Evolutionary conservation across 2,888 invertebrate species (phyloP), one percentile per base, ranked within the genome.

Genomic region (Thymelicus acteon): DNA sequence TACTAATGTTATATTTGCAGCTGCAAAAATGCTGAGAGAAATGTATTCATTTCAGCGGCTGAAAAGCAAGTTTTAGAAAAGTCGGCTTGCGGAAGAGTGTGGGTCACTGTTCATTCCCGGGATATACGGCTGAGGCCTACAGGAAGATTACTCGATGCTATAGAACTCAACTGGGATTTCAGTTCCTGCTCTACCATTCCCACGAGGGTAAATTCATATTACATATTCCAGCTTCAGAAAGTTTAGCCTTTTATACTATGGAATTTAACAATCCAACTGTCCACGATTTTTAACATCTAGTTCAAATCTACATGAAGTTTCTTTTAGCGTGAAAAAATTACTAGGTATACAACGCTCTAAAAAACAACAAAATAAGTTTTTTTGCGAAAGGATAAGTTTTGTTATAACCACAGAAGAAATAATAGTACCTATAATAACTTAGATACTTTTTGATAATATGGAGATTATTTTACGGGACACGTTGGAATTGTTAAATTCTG

Each of bases 101-200:
- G 92, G 92, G 77, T 93, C 72, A 93, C 94, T 0, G 86, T 94
- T 2, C 93, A 91, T 74, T 92, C 94, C 0, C 90, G 91, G 0
- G 86, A 85, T 10, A 80, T 90, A 63, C 80, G 78, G 6, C 70
- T 83, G 60, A 76, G 79, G 0, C 75, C 77, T 12, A 77, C 76
- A 12, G 75, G 75, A 6, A 80, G 73, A 31, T 74, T 93, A 13
- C 76, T 84, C 2, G 92, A 94, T 74, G 92, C 90, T 1, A 66
- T 94, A 58, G 94, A 94, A 75, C 88, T 94, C 57, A 94, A 94
- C 79, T 94, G 94, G 94, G 91, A 94, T 78, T 91, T 93, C 78
- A 85, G 76, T 48, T 86, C 86, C 12, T 94, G 94, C 75, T 82
- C 87, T 13, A 79, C 73, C 49, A 61, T 85, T 52, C 93, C 93